Evolutionary conservation across 2,113 vertebrate genomes (phyloP), one percentile per base, ranked within the genome.

Genomic region (Lagopus leucura): DNA sequence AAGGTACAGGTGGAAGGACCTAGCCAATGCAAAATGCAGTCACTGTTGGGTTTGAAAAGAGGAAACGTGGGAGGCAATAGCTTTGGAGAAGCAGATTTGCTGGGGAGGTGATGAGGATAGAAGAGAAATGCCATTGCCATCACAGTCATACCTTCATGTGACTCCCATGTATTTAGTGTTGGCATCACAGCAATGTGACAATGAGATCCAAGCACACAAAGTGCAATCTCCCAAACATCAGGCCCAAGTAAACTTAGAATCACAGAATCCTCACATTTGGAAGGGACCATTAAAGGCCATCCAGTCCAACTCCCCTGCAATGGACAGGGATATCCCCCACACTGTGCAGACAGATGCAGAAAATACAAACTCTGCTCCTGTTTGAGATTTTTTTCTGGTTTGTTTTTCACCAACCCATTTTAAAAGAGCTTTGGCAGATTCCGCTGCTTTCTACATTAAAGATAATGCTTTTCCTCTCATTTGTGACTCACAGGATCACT

Each of bases 111-210:
- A 4, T 3, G 13, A 6, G 11, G 12, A 64, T 8, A 30, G 34
- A 24, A 40, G 40, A 45, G 18, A 84, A 45, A 50, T 2, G 14
- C 8, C 4, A 1, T 22, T 43, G 2, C 27, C 3, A 2, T 13
- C 69, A 34, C 40, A 43, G 15, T 14, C n/a, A 8, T 18, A 58
- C 40, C n/a, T 42, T 10, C 40, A 8, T 0, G 1, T 16, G n/a
- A n/a, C n/a, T n/a, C n/a, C n/a, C n/a, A n/a, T n/a, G 0, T 1
- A 15, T 0, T 19, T 13, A n/a, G 22, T 36, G n/a, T 25, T 18
- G 32, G 18, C 52, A 38, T 5, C 1, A 0, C 45, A 61, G 34
- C 16, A 47, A 11, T 1, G 16, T 38, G 30, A 83, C 32, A 32
- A 17, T 10, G 30, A 15, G 36, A 22, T 60, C 15, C 47, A 54